Base-by-base conservation (phyloP, 2,797 vertebrate genomes). In the Smutsia temminckii region DNA sequence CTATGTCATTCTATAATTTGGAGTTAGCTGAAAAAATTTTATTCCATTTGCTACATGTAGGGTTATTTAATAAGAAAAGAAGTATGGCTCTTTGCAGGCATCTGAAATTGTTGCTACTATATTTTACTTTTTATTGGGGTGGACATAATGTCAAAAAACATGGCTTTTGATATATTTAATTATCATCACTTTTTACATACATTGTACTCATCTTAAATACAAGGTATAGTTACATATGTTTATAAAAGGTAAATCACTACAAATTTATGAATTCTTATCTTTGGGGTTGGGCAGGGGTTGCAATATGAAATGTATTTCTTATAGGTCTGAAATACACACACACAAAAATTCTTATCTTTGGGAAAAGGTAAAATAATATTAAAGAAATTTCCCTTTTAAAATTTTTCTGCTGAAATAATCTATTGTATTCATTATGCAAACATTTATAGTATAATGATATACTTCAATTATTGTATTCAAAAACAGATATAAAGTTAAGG, bases 371-470 rank as follows among this genome's bases (percentile, higher is more conserved):
- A 92, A 94, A 81, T 59, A 1, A 92, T 75, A 92, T 32, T 95
- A 85, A 97, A 90, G 74, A 25, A 59, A 51, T 81, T 96, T 90
- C 20, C 51, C 37, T 85, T 94, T n/a, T 3, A 11, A 77, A 79
- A 53, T 66, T 42, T 96, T 94, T 64, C 69, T 90, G 25, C 83
- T 9, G 3, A 80, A 93, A 69, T 96, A 69, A 86, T n/a, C 18
- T 71, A 85, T 72, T 7, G 79, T 61, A 37, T 74, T 25, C 74
- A 85, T 79, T 92, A 7, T 95, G 2, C 12, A 96, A 64, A 72
- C 8, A 74, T 85, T 84, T 55, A 75, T 55, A 85, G 6, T 17
- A 94, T 69, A 95, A 80, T 95, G 21, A 57, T 69, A 94, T 83
- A 72, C 84, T 93, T 85, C 29, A 94, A 23, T 94, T 94, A 90